Evolutionary conservation across 2,888 invertebrate species (phyloP), one percentile per base, ranked within the genome.

Genomic region (Drosophila mulleri): DNA sequence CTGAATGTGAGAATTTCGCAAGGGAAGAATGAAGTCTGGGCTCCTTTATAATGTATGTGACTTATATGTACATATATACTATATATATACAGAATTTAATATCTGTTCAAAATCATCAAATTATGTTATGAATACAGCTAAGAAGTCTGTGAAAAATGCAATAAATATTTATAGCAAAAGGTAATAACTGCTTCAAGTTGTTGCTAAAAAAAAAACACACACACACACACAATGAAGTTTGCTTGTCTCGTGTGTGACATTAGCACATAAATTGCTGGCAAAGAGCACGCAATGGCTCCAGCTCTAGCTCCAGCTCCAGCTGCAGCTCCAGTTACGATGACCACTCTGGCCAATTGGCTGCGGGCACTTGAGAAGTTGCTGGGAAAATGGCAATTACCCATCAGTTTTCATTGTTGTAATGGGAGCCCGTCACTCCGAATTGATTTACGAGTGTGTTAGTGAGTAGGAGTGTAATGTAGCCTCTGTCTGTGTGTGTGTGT

Each of bases 321-420:
- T n/a, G n/a, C 72, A 63, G 41, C 47, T 61, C 4, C 50, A 39
- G 44, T 39, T 70, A 45, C 64, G 57, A 16, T 67, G 75, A 64
- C 60, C 80, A 64, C 70, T 39, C 56, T 35, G 67, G 45, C 47
- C 80, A 75, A 77, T 77, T 77, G 77, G 67, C 80, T 66, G 75
- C 54, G 52, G 62, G 77, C 75, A 76, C 58, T 72, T 62, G 79
- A 66, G 62, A 42, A 69, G 70, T 72, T 82, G 78, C 80, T 88
- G 89, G 87, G 87, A 89, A 89, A 88, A 79, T 81, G 42, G 87
- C 87, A 86, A 83, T 88, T 88, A 82, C 75, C 70, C 72, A 81
- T 86, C 84, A 75, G 84, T 77, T 83, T 87, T 77, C 87, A 89
- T 89, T 84, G 89, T 87, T 79, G 86, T 77, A 88, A 82, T 77